Conservation (phyloP, 2,113 vertebrate genomes). For the Calyptommatus sinebrachiatus region DNA sequence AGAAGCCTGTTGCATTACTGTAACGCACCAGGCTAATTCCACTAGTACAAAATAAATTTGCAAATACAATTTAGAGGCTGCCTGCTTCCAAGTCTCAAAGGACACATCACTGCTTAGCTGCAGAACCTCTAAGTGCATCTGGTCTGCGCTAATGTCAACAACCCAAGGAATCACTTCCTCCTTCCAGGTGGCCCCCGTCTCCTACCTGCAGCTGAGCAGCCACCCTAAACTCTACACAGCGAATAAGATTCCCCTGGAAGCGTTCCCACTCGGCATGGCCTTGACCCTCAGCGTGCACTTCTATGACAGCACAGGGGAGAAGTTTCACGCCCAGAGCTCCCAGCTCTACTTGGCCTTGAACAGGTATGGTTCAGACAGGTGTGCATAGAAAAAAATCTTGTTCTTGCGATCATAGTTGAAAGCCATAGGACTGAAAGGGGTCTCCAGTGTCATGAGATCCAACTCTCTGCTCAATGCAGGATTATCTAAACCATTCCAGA, state of each 20-base stretch:
- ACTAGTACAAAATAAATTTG: too few species aligned
- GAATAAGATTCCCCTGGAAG: conserved; percentile 42
- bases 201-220: conserved; percentile 64
- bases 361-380: conserved; percentile 54
- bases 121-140: too few species aligned
- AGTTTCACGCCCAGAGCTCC: conserved; percentile 63
- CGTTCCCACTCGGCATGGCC: conserved; percentile 68
- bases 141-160: too few species aligned
- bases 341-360: conserved; percentile 66
- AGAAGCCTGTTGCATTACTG: too few species aligned
- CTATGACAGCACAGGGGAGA: conserved; percentile 68
- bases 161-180: conserved; percentile 17
- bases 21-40: too few species aligned
- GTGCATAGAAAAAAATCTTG: neutral
- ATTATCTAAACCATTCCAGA: too few species aligned
- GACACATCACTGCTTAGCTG: too few species aligned
- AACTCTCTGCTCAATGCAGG: too few species aligned
- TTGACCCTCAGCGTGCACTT: conserved; percentile 63
- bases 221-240: conserved; percentile 52
- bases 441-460: too few species aligned
- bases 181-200: conserved; percentile 67
- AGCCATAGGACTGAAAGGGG: neutral
- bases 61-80: too few species aligned
- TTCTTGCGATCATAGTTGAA: neutral
- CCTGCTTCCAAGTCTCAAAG: too few species aligned